Percentiles rank a stretch among this genome's conserved stretches.
Evolutionary conservation across 2,797 vertebrate species (phyloP).

Genomic region (Aselliscus stoliczkanus): DNA sequence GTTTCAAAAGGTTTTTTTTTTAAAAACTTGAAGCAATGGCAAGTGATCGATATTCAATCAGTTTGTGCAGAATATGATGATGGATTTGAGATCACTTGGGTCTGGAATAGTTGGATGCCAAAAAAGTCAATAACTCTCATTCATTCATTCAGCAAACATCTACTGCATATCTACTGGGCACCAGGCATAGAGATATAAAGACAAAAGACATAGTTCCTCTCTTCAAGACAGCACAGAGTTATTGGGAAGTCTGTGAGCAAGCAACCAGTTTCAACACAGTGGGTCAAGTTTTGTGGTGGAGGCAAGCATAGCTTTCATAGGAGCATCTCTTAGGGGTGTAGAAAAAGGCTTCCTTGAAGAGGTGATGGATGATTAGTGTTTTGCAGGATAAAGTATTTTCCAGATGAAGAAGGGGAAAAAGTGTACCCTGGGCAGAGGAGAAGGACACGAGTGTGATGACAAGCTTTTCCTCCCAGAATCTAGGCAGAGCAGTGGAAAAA

Average conservation of each 20-base stretch:
- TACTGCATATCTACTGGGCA: neutral
- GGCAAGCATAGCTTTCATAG: neutral
- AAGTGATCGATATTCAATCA: constrained; percentile 40
- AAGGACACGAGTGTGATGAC: neutral
- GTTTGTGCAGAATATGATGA: constrained; percentile 35
- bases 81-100: constrained; percentile 37
- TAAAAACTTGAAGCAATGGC: constrained; percentile 12
- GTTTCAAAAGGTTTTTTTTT: constrained; percentile 29
- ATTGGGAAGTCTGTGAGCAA: neutral
- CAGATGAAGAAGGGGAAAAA: neutral
- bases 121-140: constrained; percentile 41
- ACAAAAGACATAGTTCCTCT: neutral
- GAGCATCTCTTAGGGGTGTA: neutral
- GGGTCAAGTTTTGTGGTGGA: neutral
- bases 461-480: neutral
- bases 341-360: neutral
- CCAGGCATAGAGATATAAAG: neutral
- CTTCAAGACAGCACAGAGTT: neutral
- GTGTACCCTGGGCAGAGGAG: neutral
- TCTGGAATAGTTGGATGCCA: constrained; percentile 20
- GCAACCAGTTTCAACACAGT: neutral
- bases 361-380: neutral
- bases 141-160: constrained; percentile 42
- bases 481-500: neutral
- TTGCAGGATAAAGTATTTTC: neutral